phyloP scores from a whole-genome alignment of 92 coral and sea anemone species.

The Micromussa lordhowensis region DNA sequence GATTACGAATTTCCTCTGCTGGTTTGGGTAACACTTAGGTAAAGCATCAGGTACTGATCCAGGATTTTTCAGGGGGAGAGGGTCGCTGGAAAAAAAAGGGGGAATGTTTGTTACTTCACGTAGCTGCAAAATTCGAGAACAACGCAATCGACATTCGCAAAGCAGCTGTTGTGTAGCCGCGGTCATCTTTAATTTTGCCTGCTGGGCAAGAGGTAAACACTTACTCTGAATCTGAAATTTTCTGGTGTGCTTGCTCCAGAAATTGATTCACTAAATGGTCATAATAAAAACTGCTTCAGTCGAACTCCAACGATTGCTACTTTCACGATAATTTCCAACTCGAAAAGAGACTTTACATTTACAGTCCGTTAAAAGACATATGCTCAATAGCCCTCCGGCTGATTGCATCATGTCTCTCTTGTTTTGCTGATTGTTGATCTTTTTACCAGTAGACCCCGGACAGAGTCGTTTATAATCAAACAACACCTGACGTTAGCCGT shows the following conservation, averaged over 20 bases:
- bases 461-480: constrained; percentile 80
- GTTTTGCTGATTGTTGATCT: not conserved
- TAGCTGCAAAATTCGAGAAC: not conserved
- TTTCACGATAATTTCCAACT: not conserved
- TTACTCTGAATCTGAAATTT: too few species aligned
- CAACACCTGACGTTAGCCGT: constrained; percentile 77
- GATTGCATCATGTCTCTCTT: not conserved
- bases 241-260: not conserved
- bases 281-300: not conserved
- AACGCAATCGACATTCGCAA: not conserved
- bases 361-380: not conserved
- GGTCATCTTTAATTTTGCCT: not conserved
- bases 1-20: too few species aligned
- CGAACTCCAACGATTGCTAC: not conserved
- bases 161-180: not conserved
- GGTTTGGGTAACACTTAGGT: too few species aligned
- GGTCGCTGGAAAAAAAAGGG: too few species aligned
- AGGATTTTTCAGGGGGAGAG: too few species aligned
- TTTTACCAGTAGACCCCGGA: constrained; percentile 65
- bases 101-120: not conserved
- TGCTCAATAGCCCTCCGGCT: not conserved
- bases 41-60: too few species aligned
- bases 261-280: not conserved
- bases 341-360: not conserved
- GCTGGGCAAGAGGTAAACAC: too few species aligned